These are phyloP conservation scores for Pachycephus smyrnensis DNA, from an alignment of 2,888 invertebrate species.

Conservation along the genomic window DNA sequence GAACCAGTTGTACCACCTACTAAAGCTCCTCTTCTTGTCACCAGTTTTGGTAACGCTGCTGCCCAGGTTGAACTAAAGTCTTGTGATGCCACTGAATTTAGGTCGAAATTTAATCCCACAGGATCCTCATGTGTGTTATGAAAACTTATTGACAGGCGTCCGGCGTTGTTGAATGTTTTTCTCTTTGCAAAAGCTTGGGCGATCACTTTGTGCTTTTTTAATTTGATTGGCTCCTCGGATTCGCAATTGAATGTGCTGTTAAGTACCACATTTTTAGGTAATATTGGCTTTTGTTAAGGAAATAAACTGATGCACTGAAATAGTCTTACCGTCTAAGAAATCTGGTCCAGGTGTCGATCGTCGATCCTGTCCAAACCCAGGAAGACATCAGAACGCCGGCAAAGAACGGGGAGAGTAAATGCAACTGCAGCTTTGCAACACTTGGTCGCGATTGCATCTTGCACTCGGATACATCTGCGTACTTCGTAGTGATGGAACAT, in stretches of 20 bases:
- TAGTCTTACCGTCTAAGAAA: constrained; percentile 80
- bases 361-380: constrained; percentile 93
- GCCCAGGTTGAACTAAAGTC: constrained; percentile 94
- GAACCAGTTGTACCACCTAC: constrained; percentile 74
- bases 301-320: constrained; percentile 14
- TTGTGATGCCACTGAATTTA: constrained; percentile 82
- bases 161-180: constrained; percentile 85
- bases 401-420: constrained; percentile 85
- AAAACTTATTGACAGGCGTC: constrained; percentile 88
- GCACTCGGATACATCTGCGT: constrained; percentile 70
- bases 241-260: constrained; percentile 80
- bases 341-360: constrained; percentile 86
- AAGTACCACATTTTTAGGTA: constrained; percentile 22
- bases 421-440: constrained; percentile 84
- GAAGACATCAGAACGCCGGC: constrained; percentile 91
- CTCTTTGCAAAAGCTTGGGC: constrained; percentile 91
- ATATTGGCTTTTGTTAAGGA: constrained; percentile 9
- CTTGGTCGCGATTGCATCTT: constrained; percentile 80
- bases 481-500: constrained; percentile 65
- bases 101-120: constrained; percentile 81
- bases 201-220: constrained; percentile 90
- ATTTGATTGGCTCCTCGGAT: constrained; percentile 76
- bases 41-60: constrained; percentile 87
- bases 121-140: constrained; percentile 92
- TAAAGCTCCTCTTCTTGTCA: constrained; percentile 86